phyloP scores from a whole-genome alignment of 2,888 invertebrate species.

The Monoplex corrugatus region DNA sequence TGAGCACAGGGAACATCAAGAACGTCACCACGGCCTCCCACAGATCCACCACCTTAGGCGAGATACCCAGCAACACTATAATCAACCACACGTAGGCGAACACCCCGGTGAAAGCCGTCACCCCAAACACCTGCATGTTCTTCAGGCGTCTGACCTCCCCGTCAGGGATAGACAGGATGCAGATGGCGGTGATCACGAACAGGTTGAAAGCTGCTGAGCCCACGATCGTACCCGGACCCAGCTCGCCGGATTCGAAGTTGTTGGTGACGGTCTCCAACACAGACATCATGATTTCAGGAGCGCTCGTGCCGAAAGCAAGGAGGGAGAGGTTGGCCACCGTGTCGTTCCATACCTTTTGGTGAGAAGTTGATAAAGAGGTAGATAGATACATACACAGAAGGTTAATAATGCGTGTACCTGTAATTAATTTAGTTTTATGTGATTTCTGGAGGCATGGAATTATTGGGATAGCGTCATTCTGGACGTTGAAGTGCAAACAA shows the following conservation, averaged over 20 bases:
- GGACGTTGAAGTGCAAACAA: too few relatives aligned
- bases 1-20: slow-evolving; percentile 84
- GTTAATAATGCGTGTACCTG: neutral
- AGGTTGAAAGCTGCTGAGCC: slow-evolving; percentile 86
- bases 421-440: neutral
- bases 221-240: slow-evolving; percentile 85
- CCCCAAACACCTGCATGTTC: slow-evolving; percentile 82
- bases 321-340: slow-evolving; percentile 85
- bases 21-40: slow-evolving; percentile 86
- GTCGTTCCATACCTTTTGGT: slow-evolving; percentile 82
- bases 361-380: neutral
- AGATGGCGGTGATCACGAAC: slow-evolving; percentile 84
- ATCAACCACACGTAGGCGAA: slow-evolving; percentile 86
- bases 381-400: neutral
- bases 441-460: too few relatives aligned
- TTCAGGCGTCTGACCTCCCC: slow-evolving; percentile 81
- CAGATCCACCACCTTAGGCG: slow-evolving; percentile 82
- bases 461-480: too few relatives aligned
- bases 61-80: slow-evolving; percentile 82
- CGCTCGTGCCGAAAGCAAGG: slow-evolving; percentile 85
- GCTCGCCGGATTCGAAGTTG: slow-evolving; percentile 81
- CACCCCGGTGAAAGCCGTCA: slow-evolving; percentile 81
- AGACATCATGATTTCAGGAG: slow-evolving; percentile 63
- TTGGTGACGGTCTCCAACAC: slow-evolving; percentile 80
- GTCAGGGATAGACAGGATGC: slow-evolving; percentile 83